These are phyloP conservation scores for Cyclopterus lumpus DNA, from an alignment of 2,797 vertebrate genomes.

Conservation along the genomic window DNA sequence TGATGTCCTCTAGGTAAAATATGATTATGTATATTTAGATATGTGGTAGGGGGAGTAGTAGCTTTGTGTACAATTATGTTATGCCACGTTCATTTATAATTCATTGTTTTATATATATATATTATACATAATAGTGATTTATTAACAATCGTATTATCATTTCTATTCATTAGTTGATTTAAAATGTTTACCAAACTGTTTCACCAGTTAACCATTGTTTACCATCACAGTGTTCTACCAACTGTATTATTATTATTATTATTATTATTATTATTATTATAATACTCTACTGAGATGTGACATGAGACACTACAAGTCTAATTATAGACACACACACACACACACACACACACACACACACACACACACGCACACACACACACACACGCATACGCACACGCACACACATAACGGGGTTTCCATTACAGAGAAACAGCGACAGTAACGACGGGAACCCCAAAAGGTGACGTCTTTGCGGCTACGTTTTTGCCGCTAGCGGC, in stretches of 20 bases:
- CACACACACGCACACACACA: not conserved
- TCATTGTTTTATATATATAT: not conserved
- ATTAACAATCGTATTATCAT: not conserved
- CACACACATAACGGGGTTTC: not conserved
- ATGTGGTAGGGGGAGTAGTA: too few relatives aligned
- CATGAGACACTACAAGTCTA: not conserved
- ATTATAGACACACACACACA: not conserved
- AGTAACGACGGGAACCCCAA: rapidly evolving
- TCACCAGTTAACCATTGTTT: not conserved
- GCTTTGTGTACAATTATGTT: not conserved
- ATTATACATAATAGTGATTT: not conserved
- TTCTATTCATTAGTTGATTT: not conserved
- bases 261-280: too few relatives aligned
- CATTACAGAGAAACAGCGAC: not conserved
- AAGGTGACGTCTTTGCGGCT: not conserved
- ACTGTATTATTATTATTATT: not conserved
- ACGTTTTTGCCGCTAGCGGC: slow-evolving; percentile 9
- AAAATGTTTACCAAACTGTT: not conserved
- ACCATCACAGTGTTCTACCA: not conserved
- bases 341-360: too few relatives aligned
- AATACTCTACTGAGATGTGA: not conserved
- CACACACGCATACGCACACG: not conserved
- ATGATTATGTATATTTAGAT: too few relatives aligned
- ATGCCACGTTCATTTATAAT: not conserved
- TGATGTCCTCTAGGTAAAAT: too few relatives aligned